Evolutionary conservation across 2,113 vertebrate genomes (phyloP).

Genomic region (Polypterus bichir): DNA sequence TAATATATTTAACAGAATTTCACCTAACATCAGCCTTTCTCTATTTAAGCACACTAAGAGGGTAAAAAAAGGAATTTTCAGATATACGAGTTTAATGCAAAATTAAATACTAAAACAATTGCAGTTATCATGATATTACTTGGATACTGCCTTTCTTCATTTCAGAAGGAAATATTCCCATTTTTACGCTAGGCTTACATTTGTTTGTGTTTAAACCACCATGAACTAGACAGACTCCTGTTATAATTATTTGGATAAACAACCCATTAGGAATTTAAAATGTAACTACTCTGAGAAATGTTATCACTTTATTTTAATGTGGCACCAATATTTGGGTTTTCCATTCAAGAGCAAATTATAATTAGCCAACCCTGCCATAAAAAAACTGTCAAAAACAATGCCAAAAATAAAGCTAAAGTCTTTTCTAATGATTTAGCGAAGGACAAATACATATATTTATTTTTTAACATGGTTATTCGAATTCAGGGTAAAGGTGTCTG

Average conservation of each 20-base stretch:
- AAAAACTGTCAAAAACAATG: not conserved
- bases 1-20: not conserved
- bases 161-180: not conserved
- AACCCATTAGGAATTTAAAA: not conserved
- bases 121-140: not conserved
- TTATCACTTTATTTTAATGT: not conserved
- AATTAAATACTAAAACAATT: conserved; percentile 3
- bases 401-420: not conserved
- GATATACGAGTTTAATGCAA: conserved; percentile 15
- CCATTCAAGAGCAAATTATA: not conserved
- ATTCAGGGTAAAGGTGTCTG: not conserved
- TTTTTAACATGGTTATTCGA: not conserved
- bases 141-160: conserved; percentile 16
- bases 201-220: no score
- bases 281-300: not conserved
- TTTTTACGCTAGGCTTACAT: no score
- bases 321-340: not conserved
- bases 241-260: no score
- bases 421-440: not conserved
- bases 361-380: not conserved
- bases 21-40: not conserved
- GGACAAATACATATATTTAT: not conserved
- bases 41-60: conserved; percentile 14
- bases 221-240: not conserved
- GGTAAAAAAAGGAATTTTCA: conserved; percentile 8